These are phyloP conservation scores for Phyllotreta cruciferae DNA, from an alignment of 2,888 invertebrate genomes.

Conservation along the genomic window DNA sequence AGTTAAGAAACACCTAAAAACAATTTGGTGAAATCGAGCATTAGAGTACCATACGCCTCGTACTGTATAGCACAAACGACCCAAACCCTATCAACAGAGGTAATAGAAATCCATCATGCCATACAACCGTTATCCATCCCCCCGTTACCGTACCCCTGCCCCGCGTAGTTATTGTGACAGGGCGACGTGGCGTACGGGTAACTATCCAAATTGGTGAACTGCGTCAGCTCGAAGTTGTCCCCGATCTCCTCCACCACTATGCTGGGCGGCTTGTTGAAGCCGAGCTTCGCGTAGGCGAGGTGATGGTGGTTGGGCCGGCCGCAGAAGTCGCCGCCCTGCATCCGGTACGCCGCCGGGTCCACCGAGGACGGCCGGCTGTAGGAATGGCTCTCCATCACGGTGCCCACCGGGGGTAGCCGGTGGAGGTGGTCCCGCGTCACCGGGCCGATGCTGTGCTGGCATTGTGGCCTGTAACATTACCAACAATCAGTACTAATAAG, in stretches of 20 bases:
- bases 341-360: constrained; percentile 45
- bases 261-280: constrained; percentile 51
- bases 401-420: constrained; percentile 55
- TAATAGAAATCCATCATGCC: too few species aligned
- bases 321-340: constrained; percentile 44
- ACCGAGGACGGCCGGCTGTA: constrained; percentile 55
- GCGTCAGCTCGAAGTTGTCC: constrained; percentile 64
- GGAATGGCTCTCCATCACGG: constrained; percentile 56
- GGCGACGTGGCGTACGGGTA: constrained; percentile 57
- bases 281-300: constrained; percentile 44
- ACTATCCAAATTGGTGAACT: constrained; percentile 63
- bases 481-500: constrained; percentile 41
- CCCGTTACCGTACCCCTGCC: constrained; percentile 64
- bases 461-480: constrained; percentile 63
- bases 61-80: too few species aligned
- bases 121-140: constrained; percentile 70
- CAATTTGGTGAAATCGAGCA: too few species aligned
- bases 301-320: constrained; percentile 47
- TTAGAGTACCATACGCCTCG: too few species aligned
- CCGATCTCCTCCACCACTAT: constrained; percentile 64
- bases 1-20: too few species aligned
- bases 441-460: constrained; percentile 63
- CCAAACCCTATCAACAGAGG: too few species aligned
- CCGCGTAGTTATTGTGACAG: constrained; percentile 64
- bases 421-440: constrained; percentile 53